Base-by-base conservation (phyloP, 2,113 vertebrate species). In the Anarrhichthys ocellatus region DNA sequence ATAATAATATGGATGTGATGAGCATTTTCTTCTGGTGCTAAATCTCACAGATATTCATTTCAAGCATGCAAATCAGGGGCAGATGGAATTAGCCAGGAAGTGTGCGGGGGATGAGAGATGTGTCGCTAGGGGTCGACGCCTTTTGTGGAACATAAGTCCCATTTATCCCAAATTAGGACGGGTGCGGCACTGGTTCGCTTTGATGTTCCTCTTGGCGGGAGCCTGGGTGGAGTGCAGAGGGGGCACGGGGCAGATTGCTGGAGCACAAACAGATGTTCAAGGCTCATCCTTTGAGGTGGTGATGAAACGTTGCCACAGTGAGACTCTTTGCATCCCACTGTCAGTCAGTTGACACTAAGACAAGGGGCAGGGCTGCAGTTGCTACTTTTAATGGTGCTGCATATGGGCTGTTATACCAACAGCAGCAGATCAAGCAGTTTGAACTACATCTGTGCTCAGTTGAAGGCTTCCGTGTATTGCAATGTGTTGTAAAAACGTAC, bases 161-260 rank as follows among this genome's bases (percentile, higher is more conserved):
- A 88, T 95, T 95, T 95, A 93, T 94, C 91, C 93, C 58, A 92
- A 94, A 95, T 94, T 92, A 94, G 88, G 87, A 85, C 74, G 82
- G 83, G 86, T 81, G 89, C 85, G 65, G 80, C 81, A 72, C 81
- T 82, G 78, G 68, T 85, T 82, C 13, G 15, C 93, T 95, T 95
- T 95, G 94, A 96, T 92, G 93, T 93, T 86, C 63, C 71, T 88
- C 87, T 84, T 88, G 88, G 90, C 78, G 73, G 84, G 82, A 85
- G 78, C 29, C 15, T 15, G 78, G 77, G 66, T 78, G 70, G 62
- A 63, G 72, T 76, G 88, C 34, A 11, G 76, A 38, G 6, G 38
- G 64, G 48, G 62, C 27, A 22, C 1, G 27, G 66, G 76, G 72
- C 65, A 84, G 88, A 88, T 61, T 81, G 85, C 71, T 75, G 76